These are phyloP conservation scores for Cromileptes altivelis DNA, from an alignment of 2,113 vertebrate species.

Conservation along the genomic window DNA sequence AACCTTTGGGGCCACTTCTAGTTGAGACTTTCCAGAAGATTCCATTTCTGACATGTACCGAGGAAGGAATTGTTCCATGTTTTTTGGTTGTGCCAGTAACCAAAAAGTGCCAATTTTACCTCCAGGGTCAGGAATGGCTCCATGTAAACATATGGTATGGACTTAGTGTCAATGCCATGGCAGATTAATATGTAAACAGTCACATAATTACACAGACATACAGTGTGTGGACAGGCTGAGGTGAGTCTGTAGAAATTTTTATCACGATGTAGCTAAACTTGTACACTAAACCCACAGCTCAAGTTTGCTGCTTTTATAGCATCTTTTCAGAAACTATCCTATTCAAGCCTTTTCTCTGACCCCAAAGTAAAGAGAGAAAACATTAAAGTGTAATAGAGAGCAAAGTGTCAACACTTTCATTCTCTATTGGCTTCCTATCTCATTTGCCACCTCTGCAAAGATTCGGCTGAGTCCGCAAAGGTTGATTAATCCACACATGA, in stretches of 20 bases:
- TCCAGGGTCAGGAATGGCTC: no score
- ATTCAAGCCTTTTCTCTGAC: slow-evolving; percentile 15
- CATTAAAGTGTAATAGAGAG: slow-evolving; percentile 65
- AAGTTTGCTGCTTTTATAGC: slow-evolving; percentile 30
- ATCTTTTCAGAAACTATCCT: slow-evolving; percentile 19
- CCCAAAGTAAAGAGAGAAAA: slow-evolving; percentile 49
- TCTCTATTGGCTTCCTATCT: slow-evolving; percentile 57
- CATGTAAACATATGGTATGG: neutral
- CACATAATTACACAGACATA: neutral
- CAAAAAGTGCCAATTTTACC: no score
- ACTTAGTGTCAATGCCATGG: no score
- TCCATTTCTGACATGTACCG: no score
- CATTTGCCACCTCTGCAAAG: slow-evolving; percentile 48
- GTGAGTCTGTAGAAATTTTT: neutral
- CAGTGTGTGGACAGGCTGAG: no score
- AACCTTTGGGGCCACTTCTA: no score
- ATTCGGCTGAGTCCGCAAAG: slow-evolving; percentile 65
- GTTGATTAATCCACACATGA: slow-evolving; percentile 70
- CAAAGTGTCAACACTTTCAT: slow-evolving; percentile 69
- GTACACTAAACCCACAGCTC: neutral
- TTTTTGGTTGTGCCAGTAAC: no score
- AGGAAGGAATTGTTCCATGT: no score
- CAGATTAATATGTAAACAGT: neutral
- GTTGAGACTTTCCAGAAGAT: no score
- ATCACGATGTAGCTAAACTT: slow-evolving; percentile 11